A percentile compares a stretch with the other conserved stretches of the same genome.
Conservation (phyloP, 2,113 vertebrate species). For the Oostethus manadensis region DNA sequence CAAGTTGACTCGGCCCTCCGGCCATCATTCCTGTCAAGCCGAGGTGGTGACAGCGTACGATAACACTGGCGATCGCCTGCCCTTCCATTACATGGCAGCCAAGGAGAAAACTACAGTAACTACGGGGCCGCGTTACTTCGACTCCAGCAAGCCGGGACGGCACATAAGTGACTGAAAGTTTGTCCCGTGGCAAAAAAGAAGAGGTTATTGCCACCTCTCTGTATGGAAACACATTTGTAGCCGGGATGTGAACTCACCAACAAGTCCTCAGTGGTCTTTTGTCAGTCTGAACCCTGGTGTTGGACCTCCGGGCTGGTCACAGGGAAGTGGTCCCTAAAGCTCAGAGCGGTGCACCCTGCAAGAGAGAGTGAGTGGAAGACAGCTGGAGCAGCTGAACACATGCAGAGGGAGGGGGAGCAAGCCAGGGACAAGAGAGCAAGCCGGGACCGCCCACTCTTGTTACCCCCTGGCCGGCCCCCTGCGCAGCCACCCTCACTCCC, state of each 20-base stretch:
- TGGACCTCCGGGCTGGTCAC: slow-evolving; percentile 31
- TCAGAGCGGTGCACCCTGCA: slow-evolving; percentile 65
- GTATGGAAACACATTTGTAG: too few relatives aligned
- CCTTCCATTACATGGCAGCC: too few relatives aligned
- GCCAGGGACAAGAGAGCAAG: slow-evolving; percentile 29
- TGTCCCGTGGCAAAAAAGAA: slow-evolving; percentile 40
- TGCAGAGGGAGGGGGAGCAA: slow-evolving; percentile 50
- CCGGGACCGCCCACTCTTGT: slow-evolving; percentile 69
- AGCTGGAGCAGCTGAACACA: slow-evolving; percentile 75
- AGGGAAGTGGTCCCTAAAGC: slow-evolving; percentile 54
- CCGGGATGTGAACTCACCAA: slow-evolving; percentile 55
- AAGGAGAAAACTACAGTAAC: too few relatives aligned
- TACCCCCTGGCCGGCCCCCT: slow-evolving; percentile 64
- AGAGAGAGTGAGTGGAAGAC: slow-evolving; percentile 71
- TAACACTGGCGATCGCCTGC: too few relatives aligned
- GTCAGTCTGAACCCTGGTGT: not conserved
- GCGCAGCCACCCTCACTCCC: slow-evolving; percentile 63
- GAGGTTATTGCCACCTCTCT: not conserved
- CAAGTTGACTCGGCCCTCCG: too few relatives aligned
- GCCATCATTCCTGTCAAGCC: too few relatives aligned
- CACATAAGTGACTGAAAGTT: slow-evolving; percentile 11
- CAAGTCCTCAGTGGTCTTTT: slow-evolving; percentile 8
- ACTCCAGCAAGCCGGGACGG: too few relatives aligned
- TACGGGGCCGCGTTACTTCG: too few relatives aligned
- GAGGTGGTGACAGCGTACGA: too few relatives aligned